A percentile compares a stretch with the other conserved stretches of the same genome.
Conservation (phyloP, 1,140 invertebrate genomes). For the Colletes gigas region DNA sequence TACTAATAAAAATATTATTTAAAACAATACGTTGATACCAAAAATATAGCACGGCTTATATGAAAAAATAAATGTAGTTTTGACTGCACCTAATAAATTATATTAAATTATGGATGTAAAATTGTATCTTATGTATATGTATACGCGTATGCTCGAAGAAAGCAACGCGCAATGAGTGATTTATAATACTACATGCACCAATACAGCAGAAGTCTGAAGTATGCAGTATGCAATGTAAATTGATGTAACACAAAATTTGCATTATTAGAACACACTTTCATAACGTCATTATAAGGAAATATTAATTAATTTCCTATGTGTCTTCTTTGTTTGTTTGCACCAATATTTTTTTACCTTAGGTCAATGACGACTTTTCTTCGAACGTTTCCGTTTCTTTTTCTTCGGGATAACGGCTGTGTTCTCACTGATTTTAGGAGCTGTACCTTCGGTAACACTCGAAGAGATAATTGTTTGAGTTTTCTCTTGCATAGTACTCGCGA, state of each 20-base stretch:
- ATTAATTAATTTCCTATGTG: conserved; percentile 2
- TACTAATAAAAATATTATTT: conserved; percentile 36
- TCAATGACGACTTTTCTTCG: conserved; percentile 77
- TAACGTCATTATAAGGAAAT: neutral
- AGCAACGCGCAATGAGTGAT: conserved; percentile 23
- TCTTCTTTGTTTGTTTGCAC: conserved; percentile 31
- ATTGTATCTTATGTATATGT: conserved; percentile 20
- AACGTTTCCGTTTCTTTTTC: conserved; percentile 79
- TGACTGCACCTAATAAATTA: conserved; percentile 32
- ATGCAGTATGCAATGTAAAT: conserved; percentile 16
- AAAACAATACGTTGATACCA: conserved; percentile 27
- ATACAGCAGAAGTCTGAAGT: conserved; percentile 1
- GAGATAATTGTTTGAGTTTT: conserved; percentile 67
- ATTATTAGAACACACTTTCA: conserved; percentile 26
- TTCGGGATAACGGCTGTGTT: conserved; percentile 75
- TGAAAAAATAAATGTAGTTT: conserved; percentile 21
- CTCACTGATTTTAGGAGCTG: conserved; percentile 65
- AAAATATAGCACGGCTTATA: conserved; percentile 31
- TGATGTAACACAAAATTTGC: conserved; percentile 13
- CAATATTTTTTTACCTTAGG: conserved; percentile 7
- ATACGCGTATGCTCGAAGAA: conserved; percentile 8
- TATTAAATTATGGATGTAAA: conserved; percentile 16
- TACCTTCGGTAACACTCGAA: conserved; percentile 69
- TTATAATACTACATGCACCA: conserved; percentile 39
- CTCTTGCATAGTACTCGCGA: conserved; percentile 67